Conservation (phyloP, 1,140 invertebrate species). For the Drosophila nasuta region DNA sequence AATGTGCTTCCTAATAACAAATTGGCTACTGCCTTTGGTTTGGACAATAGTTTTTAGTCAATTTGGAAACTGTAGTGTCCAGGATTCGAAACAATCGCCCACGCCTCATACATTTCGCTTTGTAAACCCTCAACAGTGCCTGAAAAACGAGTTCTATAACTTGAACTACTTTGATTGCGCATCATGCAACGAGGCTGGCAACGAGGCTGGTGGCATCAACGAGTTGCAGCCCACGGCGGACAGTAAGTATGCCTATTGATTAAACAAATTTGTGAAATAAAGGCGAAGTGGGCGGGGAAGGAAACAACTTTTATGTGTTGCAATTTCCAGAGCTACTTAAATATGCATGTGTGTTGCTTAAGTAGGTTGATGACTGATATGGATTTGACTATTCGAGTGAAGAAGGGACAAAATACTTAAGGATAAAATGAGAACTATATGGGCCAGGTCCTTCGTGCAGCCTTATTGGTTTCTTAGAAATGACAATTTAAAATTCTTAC, state of each 20-base stretch:
- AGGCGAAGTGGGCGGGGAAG: background rate
- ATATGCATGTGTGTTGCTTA: background rate
- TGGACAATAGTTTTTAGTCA: constrained; percentile 36
- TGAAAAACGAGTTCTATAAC: constrained; percentile 75
- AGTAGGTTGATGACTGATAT: background rate
- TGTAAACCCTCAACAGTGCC: constrained; percentile 59
- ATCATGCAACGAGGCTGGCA: constrained; percentile 59
- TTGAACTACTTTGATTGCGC: constrained; percentile 74
- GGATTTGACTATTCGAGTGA: too few species aligned
- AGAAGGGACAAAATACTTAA: too few species aligned
- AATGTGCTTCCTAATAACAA: constrained; percentile 52
- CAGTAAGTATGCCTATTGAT: constrained; percentile 80
- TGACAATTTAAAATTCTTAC: too few species aligned
- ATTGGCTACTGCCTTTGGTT: constrained; percentile 45
- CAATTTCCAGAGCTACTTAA: constrained; percentile 9
- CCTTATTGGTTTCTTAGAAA: too few species aligned
- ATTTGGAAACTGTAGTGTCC: constrained; percentile 34
- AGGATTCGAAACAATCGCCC: constrained; percentile 35
- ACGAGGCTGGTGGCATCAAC: constrained; percentile 24
- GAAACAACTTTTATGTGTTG: background rate
- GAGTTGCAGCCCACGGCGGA: constrained; percentile 67
- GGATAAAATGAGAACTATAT: too few species aligned
- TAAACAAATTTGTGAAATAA: constrained; percentile 57
- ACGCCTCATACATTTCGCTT: constrained; percentile 68
- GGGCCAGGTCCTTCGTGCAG: too few species aligned